phyloP scores from a whole-genome alignment of 2,888 invertebrate genomes.

The Thyatira batis region DNA sequence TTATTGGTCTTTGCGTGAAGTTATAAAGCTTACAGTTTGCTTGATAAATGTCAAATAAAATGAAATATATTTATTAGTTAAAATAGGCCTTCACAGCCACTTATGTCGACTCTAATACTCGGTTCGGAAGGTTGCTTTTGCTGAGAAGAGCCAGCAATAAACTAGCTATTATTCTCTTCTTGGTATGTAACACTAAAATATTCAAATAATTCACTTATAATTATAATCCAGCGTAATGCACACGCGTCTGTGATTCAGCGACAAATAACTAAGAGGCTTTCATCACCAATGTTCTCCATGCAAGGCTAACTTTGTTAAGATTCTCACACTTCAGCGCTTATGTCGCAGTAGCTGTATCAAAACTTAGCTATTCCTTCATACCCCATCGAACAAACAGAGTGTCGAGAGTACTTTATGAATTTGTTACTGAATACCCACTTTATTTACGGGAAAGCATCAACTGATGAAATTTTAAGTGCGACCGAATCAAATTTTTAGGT shows the following conservation, averaged over 20 bases:
- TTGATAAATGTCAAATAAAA: too few relatives aligned
- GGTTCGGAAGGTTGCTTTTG: too few relatives aligned
- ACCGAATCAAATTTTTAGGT: constrained; percentile 62
- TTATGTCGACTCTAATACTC: too few relatives aligned
- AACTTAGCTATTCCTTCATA: constrained; percentile 12
- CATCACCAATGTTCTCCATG: constrained; percentile 25
- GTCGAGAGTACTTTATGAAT: not conserved
- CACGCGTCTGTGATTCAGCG: constrained; percentile 5
- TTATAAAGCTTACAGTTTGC: too few relatives aligned
- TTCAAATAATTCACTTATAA: too few relatives aligned
- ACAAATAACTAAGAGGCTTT: constrained; percentile 16
- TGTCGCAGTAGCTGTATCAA: not conserved
- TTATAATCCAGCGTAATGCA: constrained; percentile 2
- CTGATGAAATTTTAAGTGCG: constrained; percentile 59
- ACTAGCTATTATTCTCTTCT: too few relatives aligned
- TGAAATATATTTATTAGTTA: too few relatives aligned
- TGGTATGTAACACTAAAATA: too few relatives aligned
- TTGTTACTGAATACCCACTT: constrained; percentile 12
- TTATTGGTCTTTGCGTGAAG: too few relatives aligned
- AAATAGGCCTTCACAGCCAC: too few relatives aligned
- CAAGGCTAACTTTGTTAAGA: constrained; percentile 12
- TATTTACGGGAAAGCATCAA: constrained; percentile 29
- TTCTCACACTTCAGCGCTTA: constrained; percentile 18
- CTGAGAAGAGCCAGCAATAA: too few relatives aligned
- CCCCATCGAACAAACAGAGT: not conserved